Evolutionary conservation across 2,797 vertebrate genomes (phyloP).

Genomic region (Pelodytes ibericus): DNA sequence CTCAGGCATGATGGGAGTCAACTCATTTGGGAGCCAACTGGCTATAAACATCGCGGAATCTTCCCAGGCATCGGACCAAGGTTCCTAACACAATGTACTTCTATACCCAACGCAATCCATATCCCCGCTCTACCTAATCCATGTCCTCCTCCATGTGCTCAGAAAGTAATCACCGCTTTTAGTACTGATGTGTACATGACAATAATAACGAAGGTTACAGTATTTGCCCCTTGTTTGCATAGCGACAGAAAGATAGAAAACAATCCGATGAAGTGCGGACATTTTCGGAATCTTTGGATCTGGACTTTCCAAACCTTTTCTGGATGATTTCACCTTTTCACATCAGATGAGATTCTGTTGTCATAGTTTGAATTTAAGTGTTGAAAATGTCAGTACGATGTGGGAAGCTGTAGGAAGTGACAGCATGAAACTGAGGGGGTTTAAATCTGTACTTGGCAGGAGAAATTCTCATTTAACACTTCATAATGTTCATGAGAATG

Average conservation of each 20-base stretch:
- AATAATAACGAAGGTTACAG: no score
- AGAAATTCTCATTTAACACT: slow-evolving; percentile 1
- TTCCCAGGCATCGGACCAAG: slow-evolving; percentile 83
- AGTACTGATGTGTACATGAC: no score
- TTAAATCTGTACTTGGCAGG: slow-evolving; percentile 16
- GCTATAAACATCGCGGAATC: slow-evolving; percentile 87
- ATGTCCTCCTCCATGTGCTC: background rate
- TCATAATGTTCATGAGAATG: slow-evolving; percentile 25
- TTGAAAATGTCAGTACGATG: background rate
- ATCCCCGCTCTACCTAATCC: background rate
- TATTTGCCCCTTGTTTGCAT: no score
- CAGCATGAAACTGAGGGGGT: background rate
- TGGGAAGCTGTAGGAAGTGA: background rate
- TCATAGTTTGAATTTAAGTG: background rate
- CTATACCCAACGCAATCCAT: background rate
- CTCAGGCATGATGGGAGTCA: slow-evolving; percentile 86
- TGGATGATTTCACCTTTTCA: no score
- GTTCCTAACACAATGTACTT: slow-evolving; percentile 60
- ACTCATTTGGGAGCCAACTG: slow-evolving; percentile 89
- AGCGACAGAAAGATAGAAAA: no score
- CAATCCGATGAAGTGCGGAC: no score
- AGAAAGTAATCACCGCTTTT: no score
- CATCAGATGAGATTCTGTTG: background rate
- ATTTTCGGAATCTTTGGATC: no score
- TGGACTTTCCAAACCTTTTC: no score